Conservation (phyloP, 2,113 vertebrate species). For the Edolisoma coerulescens region DNA sequence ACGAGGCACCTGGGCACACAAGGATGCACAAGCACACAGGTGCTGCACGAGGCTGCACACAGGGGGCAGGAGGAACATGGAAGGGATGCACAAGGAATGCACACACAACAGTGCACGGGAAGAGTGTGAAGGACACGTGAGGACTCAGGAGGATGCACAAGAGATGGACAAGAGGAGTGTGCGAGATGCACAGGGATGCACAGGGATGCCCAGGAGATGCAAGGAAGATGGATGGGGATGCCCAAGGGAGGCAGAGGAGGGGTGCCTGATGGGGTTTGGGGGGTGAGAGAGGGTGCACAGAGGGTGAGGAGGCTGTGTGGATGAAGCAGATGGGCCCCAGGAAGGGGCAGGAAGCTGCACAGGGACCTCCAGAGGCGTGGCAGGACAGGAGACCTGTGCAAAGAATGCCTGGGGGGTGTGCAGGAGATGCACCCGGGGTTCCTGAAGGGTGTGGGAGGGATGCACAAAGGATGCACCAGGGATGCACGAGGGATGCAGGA, state of each 20-base stretch:
- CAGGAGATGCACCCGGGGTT: neutral
- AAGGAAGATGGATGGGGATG: neutral
- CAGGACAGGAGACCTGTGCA: neutral
- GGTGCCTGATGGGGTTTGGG: accelerated
- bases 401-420: neutral
- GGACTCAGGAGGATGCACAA: neutral
- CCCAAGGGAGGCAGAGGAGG: neutral
- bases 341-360: neutral
- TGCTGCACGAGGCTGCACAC: neutral
- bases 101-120: neutral
- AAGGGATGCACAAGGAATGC: neutral
- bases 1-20: accelerated
- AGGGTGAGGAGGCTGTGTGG: neutral
- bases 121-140: accelerated
- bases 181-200: neutral
- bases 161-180: neutral
- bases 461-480: neutral
- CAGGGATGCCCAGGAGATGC: no score
- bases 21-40: neutral
- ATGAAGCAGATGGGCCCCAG: neutral
- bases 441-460: neutral
- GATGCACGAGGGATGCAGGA: neutral
- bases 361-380: accelerated
- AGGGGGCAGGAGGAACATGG: neutral
- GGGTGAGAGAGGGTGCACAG: neutral